Evolutionary conservation across 2,888 invertebrate genomes (phyloP).

Genomic region (Nycteola revayana): DNA sequence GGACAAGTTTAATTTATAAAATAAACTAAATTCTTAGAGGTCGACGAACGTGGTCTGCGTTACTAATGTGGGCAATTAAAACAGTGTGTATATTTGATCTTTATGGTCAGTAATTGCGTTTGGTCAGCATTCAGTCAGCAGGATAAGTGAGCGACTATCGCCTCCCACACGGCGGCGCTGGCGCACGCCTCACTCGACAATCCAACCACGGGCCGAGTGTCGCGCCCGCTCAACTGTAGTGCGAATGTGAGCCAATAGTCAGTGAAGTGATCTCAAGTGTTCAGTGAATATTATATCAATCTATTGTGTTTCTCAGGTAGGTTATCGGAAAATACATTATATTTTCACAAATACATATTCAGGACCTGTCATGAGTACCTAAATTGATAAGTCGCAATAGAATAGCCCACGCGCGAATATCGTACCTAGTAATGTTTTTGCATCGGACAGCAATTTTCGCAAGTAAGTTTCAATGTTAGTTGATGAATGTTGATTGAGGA

Average conservation of each 20-base stretch:
- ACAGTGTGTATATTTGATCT: slow-evolving; percentile 19
- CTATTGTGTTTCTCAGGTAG: slow-evolving; percentile 49
- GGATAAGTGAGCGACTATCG: slow-evolving; percentile 56
- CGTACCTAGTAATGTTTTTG: slow-evolving; percentile 14
- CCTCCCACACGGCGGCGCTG: slow-evolving; percentile 52
- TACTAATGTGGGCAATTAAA: slow-evolving; percentile 36
- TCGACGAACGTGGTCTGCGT: slow-evolving; percentile 21
- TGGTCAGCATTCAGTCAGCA: slow-evolving; percentile 48
- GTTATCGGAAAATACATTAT: slow-evolving; percentile 28
- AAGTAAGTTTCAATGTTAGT: background rate
- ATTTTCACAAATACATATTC: background rate
- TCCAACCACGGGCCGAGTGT: slow-evolving; percentile 50
- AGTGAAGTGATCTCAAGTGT: slow-evolving; percentile 48
- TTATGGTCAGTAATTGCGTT: slow-evolving; percentile 43
- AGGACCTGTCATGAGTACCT: background rate
- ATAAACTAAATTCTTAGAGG: too few species aligned
- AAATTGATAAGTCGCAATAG: slow-evolving; percentile 24
- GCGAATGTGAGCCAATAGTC: slow-evolving; percentile 45
- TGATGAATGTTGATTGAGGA: too few species aligned
- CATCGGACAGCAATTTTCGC: slow-evolving; percentile 9
- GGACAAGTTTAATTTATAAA: too few species aligned
- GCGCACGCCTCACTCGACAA: slow-evolving; percentile 64
- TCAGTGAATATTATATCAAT: slow-evolving; percentile 35
- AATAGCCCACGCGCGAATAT: slow-evolving; percentile 17
- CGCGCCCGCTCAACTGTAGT: slow-evolving; percentile 54